Evolutionary conservation across 2,888 invertebrate species (phyloP).

Genomic region (Meta bourneti): DNA sequence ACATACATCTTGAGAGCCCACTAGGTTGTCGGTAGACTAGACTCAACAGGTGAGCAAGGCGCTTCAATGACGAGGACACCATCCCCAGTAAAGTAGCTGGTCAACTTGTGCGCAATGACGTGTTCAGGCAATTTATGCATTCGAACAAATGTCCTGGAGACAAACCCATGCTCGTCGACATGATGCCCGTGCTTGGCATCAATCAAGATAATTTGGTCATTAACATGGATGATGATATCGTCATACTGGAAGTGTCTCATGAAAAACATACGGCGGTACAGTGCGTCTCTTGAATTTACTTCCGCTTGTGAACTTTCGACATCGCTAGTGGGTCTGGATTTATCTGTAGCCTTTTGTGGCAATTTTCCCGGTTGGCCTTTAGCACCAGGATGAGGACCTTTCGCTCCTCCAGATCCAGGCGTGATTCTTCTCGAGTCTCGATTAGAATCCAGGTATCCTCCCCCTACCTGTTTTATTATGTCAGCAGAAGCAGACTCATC

Average conservation of each 20-base stretch:
- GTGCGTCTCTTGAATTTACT: neutral
- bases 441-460: neutral
- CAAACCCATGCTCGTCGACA: constrained; percentile 31
- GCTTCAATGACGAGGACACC: constrained; percentile 28
- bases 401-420: neutral
- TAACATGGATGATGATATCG: constrained; percentile 23
- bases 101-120: neutral
- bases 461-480: neutral
- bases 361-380: neutral
- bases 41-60: no score
- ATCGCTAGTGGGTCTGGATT: no score
- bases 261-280: constrained; percentile 1
- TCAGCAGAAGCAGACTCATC: neutral
- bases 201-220: neutral
- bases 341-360: no score
- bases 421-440: neutral
- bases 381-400: neutral
- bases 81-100: neutral
- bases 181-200: constrained; percentile 26
- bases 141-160: neutral
- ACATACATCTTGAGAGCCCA: no score
- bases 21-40: no score
- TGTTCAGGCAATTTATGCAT: constrained; percentile 15
- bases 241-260: constrained; percentile 11
- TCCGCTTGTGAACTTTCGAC: no score